phyloP scores from a whole-genome alignment of 2,888 invertebrate genomes.

The Chloroclystis v-ata region DNA sequence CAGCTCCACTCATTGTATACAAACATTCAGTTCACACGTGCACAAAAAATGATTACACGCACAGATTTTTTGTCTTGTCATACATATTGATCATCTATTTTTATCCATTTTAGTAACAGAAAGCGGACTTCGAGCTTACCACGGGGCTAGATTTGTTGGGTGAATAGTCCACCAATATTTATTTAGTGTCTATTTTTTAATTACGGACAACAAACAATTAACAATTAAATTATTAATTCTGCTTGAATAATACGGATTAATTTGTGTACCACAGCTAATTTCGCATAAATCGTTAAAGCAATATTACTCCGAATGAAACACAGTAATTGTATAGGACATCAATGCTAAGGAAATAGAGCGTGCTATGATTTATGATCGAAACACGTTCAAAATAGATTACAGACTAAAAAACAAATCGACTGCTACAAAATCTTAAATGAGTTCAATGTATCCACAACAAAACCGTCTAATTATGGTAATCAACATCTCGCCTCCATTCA shows the following conservation, averaged over 20 bases:
- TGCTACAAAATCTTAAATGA: conserved; percentile 4
- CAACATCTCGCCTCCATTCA: conserved; percentile 18
- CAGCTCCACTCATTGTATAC: conserved; percentile 16
- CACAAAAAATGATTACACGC: conserved; percentile 8
- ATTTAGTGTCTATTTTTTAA: too few relatives aligned
- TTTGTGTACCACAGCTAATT: too few relatives aligned
- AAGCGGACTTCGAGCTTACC: too few relatives aligned
- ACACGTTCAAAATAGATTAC: background rate
- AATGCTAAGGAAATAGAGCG: background rate
- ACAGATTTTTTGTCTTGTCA: conserved; percentile 1
- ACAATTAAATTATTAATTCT: too few relatives aligned
- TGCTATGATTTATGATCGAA: background rate
- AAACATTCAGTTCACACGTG: conserved; percentile 15
- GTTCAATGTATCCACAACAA: conserved; percentile 12
- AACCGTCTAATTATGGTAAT: conserved; percentile 20
- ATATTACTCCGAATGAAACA: background rate
- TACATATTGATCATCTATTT: background rate
- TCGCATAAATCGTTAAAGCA: too few relatives aligned
- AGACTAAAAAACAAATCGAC: conserved; percentile 4
- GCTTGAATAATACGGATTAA: too few relatives aligned
- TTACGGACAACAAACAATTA: too few relatives aligned
- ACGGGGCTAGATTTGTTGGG: too few relatives aligned
- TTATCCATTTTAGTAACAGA: too few relatives aligned
- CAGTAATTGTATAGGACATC: background rate
- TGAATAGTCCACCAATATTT: too few relatives aligned